These are phyloP conservation scores for Odontocolon sp. DNA, from an alignment of 2,888 invertebrate species.

Conservation along the genomic window DNA sequence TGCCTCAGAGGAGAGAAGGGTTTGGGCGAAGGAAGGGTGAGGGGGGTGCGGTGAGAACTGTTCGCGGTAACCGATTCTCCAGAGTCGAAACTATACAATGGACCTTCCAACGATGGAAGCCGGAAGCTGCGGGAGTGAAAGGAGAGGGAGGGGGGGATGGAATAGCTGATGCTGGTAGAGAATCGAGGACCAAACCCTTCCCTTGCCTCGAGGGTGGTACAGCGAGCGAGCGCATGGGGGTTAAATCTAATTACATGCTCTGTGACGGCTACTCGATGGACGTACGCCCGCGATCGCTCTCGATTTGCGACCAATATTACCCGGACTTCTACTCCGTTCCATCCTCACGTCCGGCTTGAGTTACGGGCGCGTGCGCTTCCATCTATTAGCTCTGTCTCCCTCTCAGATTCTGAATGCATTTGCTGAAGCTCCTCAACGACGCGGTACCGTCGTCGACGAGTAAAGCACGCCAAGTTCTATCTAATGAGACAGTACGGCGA, in stretches of 20 bases:
- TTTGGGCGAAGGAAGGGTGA: conserved; percentile 30
- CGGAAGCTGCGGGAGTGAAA: conserved; percentile 37
- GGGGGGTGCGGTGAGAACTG: conserved; percentile 41
- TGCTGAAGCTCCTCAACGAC: background rate
- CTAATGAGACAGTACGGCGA: conserved; percentile 47
- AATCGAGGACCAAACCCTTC: conserved; percentile 14
- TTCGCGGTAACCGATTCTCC: conserved; percentile 50
- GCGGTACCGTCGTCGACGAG: conserved; percentile 4
- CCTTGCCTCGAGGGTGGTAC: conserved; percentile 47
- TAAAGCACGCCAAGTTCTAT: conserved; percentile 32
- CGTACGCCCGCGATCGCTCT: conserved; percentile 67
- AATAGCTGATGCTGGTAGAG: conserved; percentile 17
- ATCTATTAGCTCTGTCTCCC: conserved; percentile 24
- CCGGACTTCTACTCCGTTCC: conserved; percentile 50
- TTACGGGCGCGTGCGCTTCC: conserved; percentile 54
- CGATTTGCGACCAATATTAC: conserved; percentile 72
- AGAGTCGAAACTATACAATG: conserved; percentile 39
- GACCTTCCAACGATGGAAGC: conserved; percentile 38
- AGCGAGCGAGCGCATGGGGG: conserved; percentile 65
- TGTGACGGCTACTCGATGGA: conserved; percentile 77
- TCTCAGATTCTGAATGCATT: conserved; percentile 46
- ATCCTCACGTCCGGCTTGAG: conserved; percentile 70
- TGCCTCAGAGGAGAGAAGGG: conserved; percentile 15
- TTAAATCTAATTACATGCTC: conserved; percentile 79
- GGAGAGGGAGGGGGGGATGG: conserved; percentile 11